phyloP scores from a whole-genome alignment of 2,888 invertebrate species.

The Pammene fasciana region DNA sequence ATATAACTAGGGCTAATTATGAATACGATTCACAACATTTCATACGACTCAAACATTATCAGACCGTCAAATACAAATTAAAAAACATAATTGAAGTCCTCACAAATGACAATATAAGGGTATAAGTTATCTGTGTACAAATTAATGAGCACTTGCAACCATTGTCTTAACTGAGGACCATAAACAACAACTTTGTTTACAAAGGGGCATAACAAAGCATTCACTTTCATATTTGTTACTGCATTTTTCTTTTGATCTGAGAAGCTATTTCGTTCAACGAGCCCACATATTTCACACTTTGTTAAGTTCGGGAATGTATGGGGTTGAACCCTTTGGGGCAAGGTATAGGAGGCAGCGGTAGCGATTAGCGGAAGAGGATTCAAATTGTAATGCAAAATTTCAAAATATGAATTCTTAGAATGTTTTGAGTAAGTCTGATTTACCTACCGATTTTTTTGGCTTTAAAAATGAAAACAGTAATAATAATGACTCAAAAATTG shows the following conservation, averaged over 20 bases:
- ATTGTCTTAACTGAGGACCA: conserved; percentile 25
- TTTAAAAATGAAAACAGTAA: no score
- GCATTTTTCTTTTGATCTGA: conserved; percentile 16
- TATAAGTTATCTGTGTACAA: conserved; percentile 25
- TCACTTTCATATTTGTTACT: background rate
- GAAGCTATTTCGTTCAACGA: conserved; percentile 13
- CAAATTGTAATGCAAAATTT: no score
- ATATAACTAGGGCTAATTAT: no score
- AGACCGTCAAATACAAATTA: conserved; percentile 23
- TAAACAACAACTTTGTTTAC: conserved; percentile 13
- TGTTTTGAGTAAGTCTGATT: no score
- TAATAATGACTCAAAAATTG: no score
- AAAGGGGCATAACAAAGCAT: conserved; percentile 3
- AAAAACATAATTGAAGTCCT: conserved; percentile 5
- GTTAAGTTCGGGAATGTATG: conserved; percentile 16
- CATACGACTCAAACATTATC: background rate
- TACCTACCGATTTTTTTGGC: no score
- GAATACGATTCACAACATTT: conserved; percentile 3
- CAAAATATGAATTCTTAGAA: no score
- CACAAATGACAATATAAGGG: conserved; percentile 11
- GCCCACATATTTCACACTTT: conserved; percentile 40
- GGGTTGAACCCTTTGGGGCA: conserved; percentile 13
- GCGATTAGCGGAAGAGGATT: background rate
- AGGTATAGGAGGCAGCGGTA: conserved; percentile 12
- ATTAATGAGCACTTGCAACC: conserved; percentile 23